Percentiles rank a stretch among this genome's conserved stretches.
Conservation (phyloP, 2,113 vertebrate genomes). For the Spilogale gracilis region DNA sequence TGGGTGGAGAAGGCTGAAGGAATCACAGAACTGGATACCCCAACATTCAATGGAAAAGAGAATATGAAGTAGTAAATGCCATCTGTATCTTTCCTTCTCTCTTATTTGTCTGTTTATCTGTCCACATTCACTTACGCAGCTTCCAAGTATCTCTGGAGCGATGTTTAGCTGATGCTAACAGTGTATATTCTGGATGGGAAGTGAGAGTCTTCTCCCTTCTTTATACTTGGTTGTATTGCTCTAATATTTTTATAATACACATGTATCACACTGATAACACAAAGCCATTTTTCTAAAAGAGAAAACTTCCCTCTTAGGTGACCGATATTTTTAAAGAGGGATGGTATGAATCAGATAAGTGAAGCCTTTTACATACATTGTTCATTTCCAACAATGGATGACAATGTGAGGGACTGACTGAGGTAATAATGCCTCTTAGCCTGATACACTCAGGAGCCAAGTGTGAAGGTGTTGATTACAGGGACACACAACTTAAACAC, state of each 20-base stretch:
- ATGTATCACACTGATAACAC: neutral
- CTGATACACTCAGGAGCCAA: neutral
- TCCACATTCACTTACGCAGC: neutral
- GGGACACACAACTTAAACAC: neutral
- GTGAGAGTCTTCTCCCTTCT: neutral
- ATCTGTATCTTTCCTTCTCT: neutral
- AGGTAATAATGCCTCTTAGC: neutral
- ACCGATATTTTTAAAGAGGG: neutral
- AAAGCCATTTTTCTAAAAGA: slow-evolving; percentile 35
- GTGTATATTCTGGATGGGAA: neutral
- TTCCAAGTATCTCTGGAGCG: neutral
- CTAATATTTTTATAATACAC: slow-evolving; percentile 2
- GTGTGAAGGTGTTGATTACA: neutral
- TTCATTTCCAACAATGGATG: neutral
- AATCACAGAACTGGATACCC: neutral
- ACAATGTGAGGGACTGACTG: neutral
- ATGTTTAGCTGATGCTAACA: neutral
- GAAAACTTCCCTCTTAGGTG: slow-evolving; percentile 1
- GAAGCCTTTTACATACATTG: neutral
- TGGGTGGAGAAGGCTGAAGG: neutral
- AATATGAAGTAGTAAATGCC: neutral
- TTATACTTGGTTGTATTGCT: neutral
- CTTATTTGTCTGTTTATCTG: neutral
- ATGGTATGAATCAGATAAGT: neutral
- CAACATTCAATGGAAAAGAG: neutral